Evolutionary conservation across 1,140 invertebrate species (phyloP).

Genomic region (Meloidogyne exigua): DNA sequence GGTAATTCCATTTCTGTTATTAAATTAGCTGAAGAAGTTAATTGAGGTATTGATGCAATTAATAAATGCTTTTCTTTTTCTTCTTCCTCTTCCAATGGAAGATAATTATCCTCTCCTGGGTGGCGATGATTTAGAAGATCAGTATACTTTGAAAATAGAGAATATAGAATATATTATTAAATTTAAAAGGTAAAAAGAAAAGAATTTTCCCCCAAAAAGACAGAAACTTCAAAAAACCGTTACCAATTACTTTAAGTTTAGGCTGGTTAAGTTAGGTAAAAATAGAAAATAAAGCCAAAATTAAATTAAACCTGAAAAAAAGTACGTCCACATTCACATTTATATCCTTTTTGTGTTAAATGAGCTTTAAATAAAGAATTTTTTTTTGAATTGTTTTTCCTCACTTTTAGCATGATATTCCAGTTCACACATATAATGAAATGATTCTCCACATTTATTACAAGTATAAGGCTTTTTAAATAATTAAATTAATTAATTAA

Average conservation of each 20-base stretch:
- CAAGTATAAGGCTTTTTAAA: conserved; percentile 58
- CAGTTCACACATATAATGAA: conserved; percentile 60
- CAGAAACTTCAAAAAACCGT: too few relatives aligned
- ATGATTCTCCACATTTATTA: conserved; percentile 60
- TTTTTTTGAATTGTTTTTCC: conserved; percentile 51
- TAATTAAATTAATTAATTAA: not conserved
- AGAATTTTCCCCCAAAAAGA: too few relatives aligned
- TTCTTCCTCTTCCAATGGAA: too few relatives aligned
- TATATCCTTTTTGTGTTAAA: conserved; percentile 62
- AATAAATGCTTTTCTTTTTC: too few relatives aligned
- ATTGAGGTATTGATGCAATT: not conserved
- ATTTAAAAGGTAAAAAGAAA: too few relatives aligned
- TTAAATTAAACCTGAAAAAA: conserved; percentile 42
- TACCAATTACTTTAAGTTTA: too few relatives aligned
- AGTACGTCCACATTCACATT: conserved; percentile 62
- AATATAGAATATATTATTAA: not conserved
- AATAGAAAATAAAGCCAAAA: too few relatives aligned
- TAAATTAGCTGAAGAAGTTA: conserved; percentile 28
- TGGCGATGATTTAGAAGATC: conserved; percentile 63
- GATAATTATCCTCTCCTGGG: conserved; percentile 58
- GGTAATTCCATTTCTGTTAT: conserved; percentile 47
- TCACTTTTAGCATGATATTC: conserved; percentile 60
- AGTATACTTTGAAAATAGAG: conserved; percentile 47
- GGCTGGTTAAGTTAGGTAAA: too few relatives aligned
- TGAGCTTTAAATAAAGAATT: not conserved